Evolutionary conservation across 1,140 invertebrate species (phyloP).

Genomic region (Leguminivora glycinivorella): DNA sequence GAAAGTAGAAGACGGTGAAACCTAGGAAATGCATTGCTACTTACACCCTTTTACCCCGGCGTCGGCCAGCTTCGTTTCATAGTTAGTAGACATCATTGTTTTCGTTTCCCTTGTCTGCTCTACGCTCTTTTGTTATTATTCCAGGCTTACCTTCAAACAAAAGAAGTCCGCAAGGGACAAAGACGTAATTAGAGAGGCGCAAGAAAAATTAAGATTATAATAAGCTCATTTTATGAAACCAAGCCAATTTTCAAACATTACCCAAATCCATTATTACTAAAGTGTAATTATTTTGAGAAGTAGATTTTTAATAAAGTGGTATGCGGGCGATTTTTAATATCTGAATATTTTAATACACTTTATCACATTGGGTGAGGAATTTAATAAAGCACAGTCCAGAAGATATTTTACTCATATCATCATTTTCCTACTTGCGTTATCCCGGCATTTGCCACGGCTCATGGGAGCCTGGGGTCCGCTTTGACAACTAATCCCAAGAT

Average conservation of each 20-base stretch:
- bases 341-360: not conserved
- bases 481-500: too few relatives aligned
- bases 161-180: conserved; percentile 66
- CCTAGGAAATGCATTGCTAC: not conserved
- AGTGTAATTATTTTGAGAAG: not conserved
- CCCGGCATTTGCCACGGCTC: too few relatives aligned
- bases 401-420: not conserved
- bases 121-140: conserved; percentile 69
- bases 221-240: not conserved
- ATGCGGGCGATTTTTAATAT: not conserved
- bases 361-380: not conserved
- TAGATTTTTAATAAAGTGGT: not conserved
- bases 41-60: not conserved
- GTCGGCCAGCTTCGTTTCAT: conserved; percentile 47
- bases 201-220: conserved; percentile 45
- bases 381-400: not conserved
- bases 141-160: conserved; percentile 63
- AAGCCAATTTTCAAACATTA: not conserved
- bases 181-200: conserved; percentile 69
- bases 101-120: conserved; percentile 59
- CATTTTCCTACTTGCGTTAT: too few relatives aligned
- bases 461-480: too few relatives aligned
- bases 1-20: not conserved
- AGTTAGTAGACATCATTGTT: conserved; percentile 71
- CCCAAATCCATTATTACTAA: not conserved